These are phyloP conservation scores for Elmis aenea DNA, from an alignment of 2,888 invertebrate genomes.

Conservation along the genomic window DNA sequence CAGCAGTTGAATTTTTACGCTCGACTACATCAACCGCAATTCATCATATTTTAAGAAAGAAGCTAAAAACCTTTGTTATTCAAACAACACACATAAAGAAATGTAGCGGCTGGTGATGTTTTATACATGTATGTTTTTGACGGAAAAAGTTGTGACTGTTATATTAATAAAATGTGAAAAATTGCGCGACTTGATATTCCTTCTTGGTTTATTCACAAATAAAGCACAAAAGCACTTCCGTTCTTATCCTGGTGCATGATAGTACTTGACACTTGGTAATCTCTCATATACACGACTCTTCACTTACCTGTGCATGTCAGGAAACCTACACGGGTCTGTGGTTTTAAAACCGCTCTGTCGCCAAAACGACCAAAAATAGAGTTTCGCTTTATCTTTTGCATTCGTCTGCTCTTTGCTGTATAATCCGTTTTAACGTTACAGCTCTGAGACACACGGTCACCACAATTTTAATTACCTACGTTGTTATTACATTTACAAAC, in stretches of 20 bases:
- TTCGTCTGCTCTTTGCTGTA: too few species aligned
- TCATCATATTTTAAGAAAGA: slow-evolving; percentile 36
- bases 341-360: slow-evolving; percentile 15
- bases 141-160: slow-evolving; percentile 18
- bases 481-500: too few species aligned
- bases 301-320: slow-evolving; percentile 19
- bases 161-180: slow-evolving; percentile 18
- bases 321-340: slow-evolving; percentile 17
- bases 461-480: too few species aligned
- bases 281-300: slow-evolving; percentile 22
- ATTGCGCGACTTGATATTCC: slow-evolving; percentile 13
- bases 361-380: slow-evolving; percentile 16
- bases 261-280: slow-evolving; percentile 19
- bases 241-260: slow-evolving; percentile 18
- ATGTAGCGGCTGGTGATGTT: slow-evolving; percentile 19
- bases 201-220: slow-evolving; percentile 14
- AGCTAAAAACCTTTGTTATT: slow-evolving; percentile 36
- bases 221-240: slow-evolving; percentile 15
- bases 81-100: slow-evolving; percentile 28
- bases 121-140: slow-evolving; percentile 24
- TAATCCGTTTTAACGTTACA: too few species aligned
- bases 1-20: slow-evolving; percentile 26
- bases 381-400: slow-evolving; percentile 17
- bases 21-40: slow-evolving; percentile 33
- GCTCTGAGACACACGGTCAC: too few species aligned